Base-by-base conservation (phyloP, 2,113 vertebrate species). In the Agelaius phoeniceus region DNA sequence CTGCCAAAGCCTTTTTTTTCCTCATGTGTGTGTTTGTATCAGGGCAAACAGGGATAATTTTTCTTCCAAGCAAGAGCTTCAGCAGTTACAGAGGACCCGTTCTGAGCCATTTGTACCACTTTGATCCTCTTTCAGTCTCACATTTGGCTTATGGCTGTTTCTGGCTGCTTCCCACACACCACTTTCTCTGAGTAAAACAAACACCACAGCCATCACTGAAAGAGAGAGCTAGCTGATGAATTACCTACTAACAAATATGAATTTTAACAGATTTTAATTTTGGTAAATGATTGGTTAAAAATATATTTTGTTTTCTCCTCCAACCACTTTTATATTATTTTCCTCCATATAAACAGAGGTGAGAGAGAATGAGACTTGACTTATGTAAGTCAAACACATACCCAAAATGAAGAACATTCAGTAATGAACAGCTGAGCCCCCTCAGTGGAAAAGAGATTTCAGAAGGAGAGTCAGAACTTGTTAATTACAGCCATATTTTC, bases 401-500 rank as follows among this genome's bases (percentile, higher is more conserved):
- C 74, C 52, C 39, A 68, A 90, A 96, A 78, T 89, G 13, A 95
- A 86, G 82, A 95, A 89, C 28, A 65, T 54, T 85, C 65, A 84
- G 75, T 87, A 86, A 97, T 76, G 66, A 97, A 96, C 33, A 95
- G 72, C 68, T 94, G 71, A 96, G n/a, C 23, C 48, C 65, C 74
- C 62, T 58, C 57, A 54, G 16, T 44, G 22, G 85, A 96, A 91
- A 96, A 86, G 18, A 95, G 21, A 73, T 94, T 96, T 96, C 94
- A 95, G 79, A 77, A 95, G 87, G 35, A 54, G 43, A 83, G 22
- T 84, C 76, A 95, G 86, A 74, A 24, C 49, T 88, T 83, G 48
- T 90, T 97, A 97, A 97, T 97, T 96, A 91, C 59, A 95, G 21
- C 18, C n/a, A 92, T 67, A 68, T 44, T 96, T 96, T 92, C 84